Conservation (phyloP, 35 echinoderm and acorn worm genomes). For the Stichopus chloronotus region DNA sequence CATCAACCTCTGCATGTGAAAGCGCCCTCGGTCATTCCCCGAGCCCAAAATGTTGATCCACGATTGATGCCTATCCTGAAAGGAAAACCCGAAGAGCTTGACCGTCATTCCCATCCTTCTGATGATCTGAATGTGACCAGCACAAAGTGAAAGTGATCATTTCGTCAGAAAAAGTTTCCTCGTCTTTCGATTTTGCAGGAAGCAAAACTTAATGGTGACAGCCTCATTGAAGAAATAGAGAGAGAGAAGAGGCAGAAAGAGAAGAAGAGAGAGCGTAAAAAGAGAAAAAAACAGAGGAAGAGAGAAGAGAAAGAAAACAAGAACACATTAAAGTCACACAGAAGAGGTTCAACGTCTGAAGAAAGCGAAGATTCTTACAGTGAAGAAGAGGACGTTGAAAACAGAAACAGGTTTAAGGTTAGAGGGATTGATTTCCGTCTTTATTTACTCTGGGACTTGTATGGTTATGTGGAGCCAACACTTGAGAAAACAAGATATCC, state of each 20-base stretch:
- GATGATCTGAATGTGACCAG: too few relatives aligned
- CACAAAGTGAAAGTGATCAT: too few relatives aligned
- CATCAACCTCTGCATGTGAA: too few relatives aligned
- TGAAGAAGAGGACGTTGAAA: conserved; percentile 39
- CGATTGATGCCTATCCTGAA: too few relatives aligned
- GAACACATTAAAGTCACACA: conserved; percentile 41
- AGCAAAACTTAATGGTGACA: conserved; percentile 74
- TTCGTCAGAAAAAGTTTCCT: too few relatives aligned
- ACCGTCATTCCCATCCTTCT: too few relatives aligned
- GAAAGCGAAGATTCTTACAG: conserved; percentile 31
- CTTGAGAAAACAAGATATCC: not conserved
- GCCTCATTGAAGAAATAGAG: conserved; percentile 88
- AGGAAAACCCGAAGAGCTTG: too few relatives aligned
- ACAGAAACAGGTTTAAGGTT: conserved; percentile 25
- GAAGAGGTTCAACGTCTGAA: not conserved
- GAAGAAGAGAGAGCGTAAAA: conserved; percentile 82
- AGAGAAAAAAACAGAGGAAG: conserved; percentile 80
- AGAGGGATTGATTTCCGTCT: not conserved
- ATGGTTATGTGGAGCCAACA: too few relatives aligned
- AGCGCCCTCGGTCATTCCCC: too few relatives aligned
- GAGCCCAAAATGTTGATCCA: too few relatives aligned
- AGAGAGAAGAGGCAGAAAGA: conserved; percentile 77
- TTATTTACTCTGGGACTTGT: too few relatives aligned
- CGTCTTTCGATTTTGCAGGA: conserved; percentile 51
- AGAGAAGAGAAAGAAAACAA: conserved; percentile 76